Evolutionary conservation across 2,797 vertebrate genomes (phyloP), one percentile per base, ranked within the genome.

Genomic region (Schizothorax lantsangensis): DNA sequence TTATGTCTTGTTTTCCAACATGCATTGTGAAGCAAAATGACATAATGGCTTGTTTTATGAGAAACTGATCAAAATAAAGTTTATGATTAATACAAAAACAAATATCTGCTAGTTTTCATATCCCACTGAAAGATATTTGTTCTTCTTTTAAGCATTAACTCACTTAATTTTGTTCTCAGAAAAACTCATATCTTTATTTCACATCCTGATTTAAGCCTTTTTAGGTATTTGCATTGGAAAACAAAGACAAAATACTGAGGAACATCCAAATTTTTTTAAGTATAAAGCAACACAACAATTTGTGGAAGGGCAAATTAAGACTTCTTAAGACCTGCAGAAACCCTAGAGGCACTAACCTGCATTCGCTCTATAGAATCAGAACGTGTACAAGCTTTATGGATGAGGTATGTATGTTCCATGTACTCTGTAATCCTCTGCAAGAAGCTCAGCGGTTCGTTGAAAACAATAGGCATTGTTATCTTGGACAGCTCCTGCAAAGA

Each of bases 371-470:
- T 86, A 1, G 98, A 96, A 92, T 97, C 96, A 49, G 96, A 91
- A 86, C 96, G 91, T 90, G 92, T 90, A 91, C 96, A 97, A 91
- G 98, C 97, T 91, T 94, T 95, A 91, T 97, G 96, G 88, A 99
- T 95, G 92, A 99, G 97, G 93, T 97, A 96, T 91, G 97, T 96
- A 36, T 99, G 98, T 89, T 99, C 98, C 98, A 99, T 99, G 91
- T 99, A 99, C 94, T 99, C 98, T 0, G 97, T 97, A 91, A 99
- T 96, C 88, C 98, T 96, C 86, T 99, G 98, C 81, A 99, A 96
- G 89, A 99, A 99, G 90, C 98, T 99, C 93, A 99, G 92, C 0
- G 98, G 98, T 93, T 99, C 98, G 0, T 99, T 99, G 93, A 99
- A 98, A 90, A 96, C 96, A 26, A 99, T 96, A 0, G 98, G 98